Base-by-base conservation (phyloP, 2,113 vertebrate genomes). In the Otus sunia region DNA sequence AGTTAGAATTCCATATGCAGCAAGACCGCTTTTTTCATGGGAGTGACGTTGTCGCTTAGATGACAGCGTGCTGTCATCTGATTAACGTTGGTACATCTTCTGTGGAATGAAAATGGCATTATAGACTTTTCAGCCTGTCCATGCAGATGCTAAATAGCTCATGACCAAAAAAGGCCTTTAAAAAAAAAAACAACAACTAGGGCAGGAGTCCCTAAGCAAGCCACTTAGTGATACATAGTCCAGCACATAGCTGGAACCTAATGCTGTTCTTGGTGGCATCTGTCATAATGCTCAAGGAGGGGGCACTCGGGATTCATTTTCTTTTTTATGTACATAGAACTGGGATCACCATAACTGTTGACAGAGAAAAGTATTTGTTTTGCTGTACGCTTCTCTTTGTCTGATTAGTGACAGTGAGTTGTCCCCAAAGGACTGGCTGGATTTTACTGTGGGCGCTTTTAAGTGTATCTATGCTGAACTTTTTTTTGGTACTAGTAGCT, bases 171-270 rank as follows among this genome's bases (percentile, higher is more conserved):
- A 45, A 18, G 16, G 58, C 45, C 41, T 95, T 88, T 69, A 86
- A 86, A 36, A 66, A 85, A 10, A 91, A 80, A 91, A 80, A 41
- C 41, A 41, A 47, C 60, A 71, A 7, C 23, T 36, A 56, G 86
- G 76, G 47, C 90, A 87, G 55, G 64, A 91, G 32, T 60, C 60
- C 63, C 64, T 84, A 78, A 81, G 89, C 60, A 81, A 91, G 55
- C 75, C 62, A 62, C 84, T 92, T 64, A 52, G 60, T 12, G 37
- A 53, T 67, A 29, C 11, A 1, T 0, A 2, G 75, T 29, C 49
- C 63, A 43, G 69, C 56, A 64, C 21, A 52, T 66, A 95, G 62
- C 58, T 76, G 67, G 36, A 62, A 75, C 53, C 66, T 88, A 34
- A 71, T 92, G 78, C 81, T 82, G 53, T 82, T 56, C 34, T 60